These are phyloP conservation scores for Hassar affinis DNA, from an alignment of 2,113 vertebrate species.

Conservation along the genomic window DNA sequence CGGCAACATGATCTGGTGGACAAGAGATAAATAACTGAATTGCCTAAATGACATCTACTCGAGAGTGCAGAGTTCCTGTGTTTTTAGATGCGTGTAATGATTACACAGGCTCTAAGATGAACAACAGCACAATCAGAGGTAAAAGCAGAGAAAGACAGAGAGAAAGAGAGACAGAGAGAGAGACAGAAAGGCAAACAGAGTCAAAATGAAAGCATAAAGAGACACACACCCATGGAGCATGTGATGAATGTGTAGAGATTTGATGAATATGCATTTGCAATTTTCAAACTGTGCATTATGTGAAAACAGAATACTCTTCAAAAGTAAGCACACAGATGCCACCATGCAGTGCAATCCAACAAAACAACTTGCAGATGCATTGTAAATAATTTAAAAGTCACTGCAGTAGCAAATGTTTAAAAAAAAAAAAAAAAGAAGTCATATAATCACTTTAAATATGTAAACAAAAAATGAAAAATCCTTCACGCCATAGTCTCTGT, in stretches of 20 bases:
- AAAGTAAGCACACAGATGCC: slow-evolving; percentile 11
- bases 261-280: slow-evolving; percentile 3
- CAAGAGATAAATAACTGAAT: slow-evolving; percentile 44
- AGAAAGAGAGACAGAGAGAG: not conserved
- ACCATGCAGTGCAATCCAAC: slow-evolving; percentile 6
- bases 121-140: slow-evolving; percentile 42
- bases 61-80: slow-evolving; percentile 26
- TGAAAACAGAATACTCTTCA: not conserved
- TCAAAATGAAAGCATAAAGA: not conserved
- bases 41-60: slow-evolving; percentile 28
- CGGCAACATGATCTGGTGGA: slow-evolving; percentile 32
- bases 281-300: not conserved
- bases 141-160: not conserved
- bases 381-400: slow-evolving; percentile 38
- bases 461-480: slow-evolving; percentile 42
- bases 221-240: not conserved
- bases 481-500: slow-evolving; percentile 3
- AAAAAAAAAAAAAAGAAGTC: not conserved
- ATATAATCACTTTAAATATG: slow-evolving; percentile 35
- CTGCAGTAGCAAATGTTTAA: not conserved
- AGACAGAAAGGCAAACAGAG: not conserved
- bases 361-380: slow-evolving; percentile 11
- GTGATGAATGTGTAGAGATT: not conserved
- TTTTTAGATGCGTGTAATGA: slow-evolving; percentile 47
- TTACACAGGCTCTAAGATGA: slow-evolving; percentile 45